Evolutionary conservation across 1,140 invertebrate genomes (phyloP), one percentile per base, ranked within the genome.

Genomic region (Bicyclus anynana): DNA sequence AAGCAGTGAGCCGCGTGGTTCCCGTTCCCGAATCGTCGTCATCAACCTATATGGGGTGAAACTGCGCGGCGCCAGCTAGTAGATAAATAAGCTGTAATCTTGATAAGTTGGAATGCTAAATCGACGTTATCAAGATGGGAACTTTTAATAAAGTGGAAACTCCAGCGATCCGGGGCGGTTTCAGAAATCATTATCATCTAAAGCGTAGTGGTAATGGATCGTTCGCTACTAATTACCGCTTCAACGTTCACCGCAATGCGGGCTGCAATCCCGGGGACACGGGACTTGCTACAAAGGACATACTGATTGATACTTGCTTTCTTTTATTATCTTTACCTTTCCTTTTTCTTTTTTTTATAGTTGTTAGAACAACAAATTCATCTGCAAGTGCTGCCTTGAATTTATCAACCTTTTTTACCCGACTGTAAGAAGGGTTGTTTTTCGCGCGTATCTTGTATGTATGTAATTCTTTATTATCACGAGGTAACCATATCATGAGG

Each of bases 191-290:
- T 26, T 47, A 27, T 47, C 27, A 47, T 27, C 44, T 47, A 26
- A 2, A 26, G 23, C 44, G 21, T 17, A 40, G 37, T 40, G 37
- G 37, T 40, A 26, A 47, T 26, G 44, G 44, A 47, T 47, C 20
- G 44, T 6, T 47, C 44, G 20, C 44, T 26, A 27, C 44, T 47
- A 47, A 47, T 47, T 47, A 47, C 44, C n/a, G 42, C 44, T 47
- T 47, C 12, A 14, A 21, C 44, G 16, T 27, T 27, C 21, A 47
- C 44, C 44, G 44, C 44, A 47, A 47, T 47, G 44, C 44, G 21
- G 44, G 44, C 17, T n/a, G 20, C 44, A 27, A 26, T 47, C 44
- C n/a, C 20, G 10, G 17, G 44, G 21, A 47, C 37, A 38, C 13
- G 5, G 27, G 27, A 10, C 10, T 29, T 7, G 23, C 23, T 23